Evolutionary conservation across 2,113 vertebrate genomes (phyloP).

Genomic region (Suricata suricatta): DNA sequence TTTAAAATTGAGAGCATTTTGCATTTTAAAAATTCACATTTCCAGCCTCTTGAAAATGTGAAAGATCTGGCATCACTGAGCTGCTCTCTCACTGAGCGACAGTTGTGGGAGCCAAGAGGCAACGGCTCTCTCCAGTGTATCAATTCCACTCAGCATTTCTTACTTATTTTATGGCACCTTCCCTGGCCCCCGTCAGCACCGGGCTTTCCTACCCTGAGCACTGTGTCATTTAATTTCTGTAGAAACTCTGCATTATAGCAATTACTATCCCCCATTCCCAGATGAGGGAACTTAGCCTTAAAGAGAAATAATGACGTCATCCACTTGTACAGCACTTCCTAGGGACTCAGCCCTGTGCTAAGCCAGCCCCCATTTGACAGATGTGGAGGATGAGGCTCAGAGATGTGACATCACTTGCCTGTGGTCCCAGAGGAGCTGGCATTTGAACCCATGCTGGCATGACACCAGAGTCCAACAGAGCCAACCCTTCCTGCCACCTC

Average conservation of each 20-base stretch:
- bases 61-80: background rate
- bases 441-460: background rate
- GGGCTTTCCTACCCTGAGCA: background rate
- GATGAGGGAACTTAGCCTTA: background rate
- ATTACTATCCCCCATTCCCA: background rate
- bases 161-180: background rate
- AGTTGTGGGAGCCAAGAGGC: background rate
- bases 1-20: slow-evolving; percentile 32
- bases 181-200: background rate
- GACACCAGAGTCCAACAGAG: background rate
- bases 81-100: background rate
- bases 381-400: background rate
- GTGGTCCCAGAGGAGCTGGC: background rate
- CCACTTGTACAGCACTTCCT: background rate
- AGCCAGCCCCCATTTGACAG: background rate
- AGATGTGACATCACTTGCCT: background rate
- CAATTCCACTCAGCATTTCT: background rate
- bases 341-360: background rate
- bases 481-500: background rate
- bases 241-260: background rate
- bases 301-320: background rate
- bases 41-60: slow-evolving; percentile 32
- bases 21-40: background rate
- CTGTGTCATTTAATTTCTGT: background rate
- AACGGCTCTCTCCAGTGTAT: background rate